A percentile compares a stretch with the other conserved stretches of the same genome.
These are phyloP conservation scores for Glomeris maerens DNA, from an alignment of 1,140 invertebrate species.

Conservation along the genomic window DNA sequence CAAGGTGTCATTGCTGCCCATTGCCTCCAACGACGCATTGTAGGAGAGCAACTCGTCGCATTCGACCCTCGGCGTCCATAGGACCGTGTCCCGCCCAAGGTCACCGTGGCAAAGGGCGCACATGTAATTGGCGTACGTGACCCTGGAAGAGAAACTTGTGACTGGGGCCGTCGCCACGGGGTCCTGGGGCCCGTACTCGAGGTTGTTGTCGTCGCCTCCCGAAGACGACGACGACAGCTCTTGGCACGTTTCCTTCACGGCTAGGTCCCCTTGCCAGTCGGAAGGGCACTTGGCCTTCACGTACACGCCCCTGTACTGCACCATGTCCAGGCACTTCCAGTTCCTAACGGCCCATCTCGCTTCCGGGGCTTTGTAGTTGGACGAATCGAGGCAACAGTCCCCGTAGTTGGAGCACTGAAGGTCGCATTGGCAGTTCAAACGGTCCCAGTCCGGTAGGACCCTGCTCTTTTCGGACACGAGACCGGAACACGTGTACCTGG, in stretches of 20 bases:
- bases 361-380: conserved; percentile 22
- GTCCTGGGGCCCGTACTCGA: conserved; percentile 20
- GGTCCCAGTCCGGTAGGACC: background rate
- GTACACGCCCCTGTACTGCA: conserved; percentile 33
- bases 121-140: conserved; percentile 40
- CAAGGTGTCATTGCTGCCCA: background rate
- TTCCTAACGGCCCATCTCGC: conserved; percentile 19
- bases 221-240: conserved; percentile 10
- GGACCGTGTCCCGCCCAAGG: conserved; percentile 15
- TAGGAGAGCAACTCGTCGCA: conserved; percentile 22
- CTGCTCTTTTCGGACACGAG: no score
- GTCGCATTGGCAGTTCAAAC: conserved; percentile 33
- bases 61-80: conserved; percentile 34
- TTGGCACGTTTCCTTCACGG: conserved; percentile 22
- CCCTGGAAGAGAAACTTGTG: conserved; percentile 29
- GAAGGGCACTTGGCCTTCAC: conserved; percentile 33
- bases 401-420: conserved; percentile 33
- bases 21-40: background rate
- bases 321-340: conserved; percentile 30
- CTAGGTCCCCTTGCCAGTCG: conserved; percentile 25
- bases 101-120: conserved; percentile 41
- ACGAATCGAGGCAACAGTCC: conserved; percentile 38
- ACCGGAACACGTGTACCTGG: no score
- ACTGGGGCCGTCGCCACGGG: conserved; percentile 33
- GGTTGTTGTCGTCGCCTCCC: background rate